These are phyloP conservation scores for Numenius arquata DNA, from an alignment of 2,113 vertebrate species.

Conservation along the genomic window DNA sequence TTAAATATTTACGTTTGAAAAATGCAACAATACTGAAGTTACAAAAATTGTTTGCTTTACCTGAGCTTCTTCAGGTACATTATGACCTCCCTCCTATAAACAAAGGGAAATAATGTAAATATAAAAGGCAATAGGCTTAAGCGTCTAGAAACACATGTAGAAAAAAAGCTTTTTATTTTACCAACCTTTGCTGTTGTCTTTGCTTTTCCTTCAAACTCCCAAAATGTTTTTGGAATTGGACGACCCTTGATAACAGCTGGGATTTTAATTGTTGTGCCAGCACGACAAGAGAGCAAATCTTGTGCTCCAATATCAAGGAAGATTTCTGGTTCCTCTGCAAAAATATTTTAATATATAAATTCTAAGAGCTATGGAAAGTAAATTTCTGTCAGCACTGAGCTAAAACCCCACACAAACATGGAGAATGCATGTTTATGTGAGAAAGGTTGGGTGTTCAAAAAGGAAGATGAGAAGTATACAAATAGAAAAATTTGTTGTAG, in stretches of 20 bases:
- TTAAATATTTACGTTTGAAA: background rate
- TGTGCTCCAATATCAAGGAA: constrained; percentile 84
- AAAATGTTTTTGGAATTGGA: constrained; percentile 88
- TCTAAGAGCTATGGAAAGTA: background rate
- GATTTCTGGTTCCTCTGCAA: constrained; percentile 87
- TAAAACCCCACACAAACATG: background rate
- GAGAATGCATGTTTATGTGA: background rate
- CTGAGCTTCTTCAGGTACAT: constrained; percentile 89
- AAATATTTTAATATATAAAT: background rate
- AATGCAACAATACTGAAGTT: background rate
- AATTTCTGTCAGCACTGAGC: background rate
- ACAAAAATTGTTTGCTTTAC: constrained; percentile 67
- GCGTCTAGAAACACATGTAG: background rate
- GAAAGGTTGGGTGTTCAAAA: background rate
- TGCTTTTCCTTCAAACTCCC: constrained; percentile 93
- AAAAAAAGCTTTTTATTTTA: background rate
- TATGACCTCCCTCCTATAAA: constrained; percentile 85
- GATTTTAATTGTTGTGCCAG: constrained; percentile 87
- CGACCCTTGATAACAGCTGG: constrained; percentile 85
- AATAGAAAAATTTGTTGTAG: background rate
- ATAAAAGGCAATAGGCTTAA: background rate
- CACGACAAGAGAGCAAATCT: constrained; percentile 84
- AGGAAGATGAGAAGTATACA: background rate
- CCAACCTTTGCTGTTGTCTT: constrained; percentile 85
- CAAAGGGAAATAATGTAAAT: constrained; percentile 36